Evolutionary conservation across 2,113 vertebrate genomes (phyloP).

Genomic region (Noctilio leporinus): DNA sequence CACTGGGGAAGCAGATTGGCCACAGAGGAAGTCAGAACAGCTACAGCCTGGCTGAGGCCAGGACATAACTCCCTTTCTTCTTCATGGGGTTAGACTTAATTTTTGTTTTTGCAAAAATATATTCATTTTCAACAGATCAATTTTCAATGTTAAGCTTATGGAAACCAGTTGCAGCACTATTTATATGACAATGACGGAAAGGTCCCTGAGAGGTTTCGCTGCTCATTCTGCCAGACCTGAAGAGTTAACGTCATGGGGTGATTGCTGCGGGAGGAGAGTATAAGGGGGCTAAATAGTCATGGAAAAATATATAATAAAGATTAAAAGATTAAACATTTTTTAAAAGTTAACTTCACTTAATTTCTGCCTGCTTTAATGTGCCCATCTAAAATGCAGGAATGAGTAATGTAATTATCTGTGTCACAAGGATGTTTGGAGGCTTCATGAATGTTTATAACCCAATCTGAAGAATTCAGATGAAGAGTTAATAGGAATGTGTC

Average conservation of each 20-base stretch:
- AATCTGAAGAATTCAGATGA: conserved; percentile 35
- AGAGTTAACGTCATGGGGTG: not conserved
- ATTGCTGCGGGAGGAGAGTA: no score
- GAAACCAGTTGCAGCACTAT: not conserved
- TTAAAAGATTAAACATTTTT: no score
- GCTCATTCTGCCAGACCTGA: not conserved
- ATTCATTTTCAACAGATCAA: not conserved
- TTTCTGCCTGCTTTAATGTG: not conserved
- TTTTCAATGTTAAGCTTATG: not conserved
- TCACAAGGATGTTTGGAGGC: not conserved
- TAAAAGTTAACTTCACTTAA: not conserved
- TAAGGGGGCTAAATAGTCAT: no score
- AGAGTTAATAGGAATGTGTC: not conserved
- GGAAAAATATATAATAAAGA: no score
- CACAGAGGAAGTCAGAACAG: not conserved
- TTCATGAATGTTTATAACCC: conserved; percentile 38
- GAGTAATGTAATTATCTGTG: not conserved
- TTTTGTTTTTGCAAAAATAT: not conserved
- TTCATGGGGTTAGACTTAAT: not conserved
- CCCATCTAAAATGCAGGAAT: not conserved
- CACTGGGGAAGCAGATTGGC: not conserved
- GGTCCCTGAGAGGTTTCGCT: not conserved
- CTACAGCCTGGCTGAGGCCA: not conserved
- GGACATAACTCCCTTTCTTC: not conserved
- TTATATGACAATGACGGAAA: not conserved